phyloP scores from a whole-genome alignment of 1,140 invertebrate species.

The Drosophila tristis region DNA sequence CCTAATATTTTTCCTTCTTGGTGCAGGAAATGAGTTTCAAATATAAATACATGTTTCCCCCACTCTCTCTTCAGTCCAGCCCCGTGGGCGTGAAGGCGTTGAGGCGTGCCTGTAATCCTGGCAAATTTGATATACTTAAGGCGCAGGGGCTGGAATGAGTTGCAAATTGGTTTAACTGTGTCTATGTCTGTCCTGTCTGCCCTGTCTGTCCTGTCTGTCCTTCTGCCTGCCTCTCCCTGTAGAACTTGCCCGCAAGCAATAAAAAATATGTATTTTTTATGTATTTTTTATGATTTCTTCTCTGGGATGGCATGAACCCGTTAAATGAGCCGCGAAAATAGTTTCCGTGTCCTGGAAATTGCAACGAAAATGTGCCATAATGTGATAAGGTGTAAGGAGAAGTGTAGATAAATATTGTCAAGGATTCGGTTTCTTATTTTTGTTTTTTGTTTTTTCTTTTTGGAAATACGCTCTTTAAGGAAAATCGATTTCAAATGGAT shows the following conservation, averaged over 20 bases:
- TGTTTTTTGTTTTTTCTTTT: not conserved
- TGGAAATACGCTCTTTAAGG: constrained; percentile 9
- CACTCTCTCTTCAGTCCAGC: constrained; percentile 19
- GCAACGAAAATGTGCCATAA: constrained; percentile 36
- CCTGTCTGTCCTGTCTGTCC: constrained; percentile 16
- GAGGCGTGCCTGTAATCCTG: constrained; percentile 60
- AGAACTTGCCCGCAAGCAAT: constrained; percentile 57
- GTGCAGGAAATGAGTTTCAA: constrained; percentile 72
- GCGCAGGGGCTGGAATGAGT: constrained; percentile 28
- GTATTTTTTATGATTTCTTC: constrained; percentile 47
- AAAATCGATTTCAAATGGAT: too few relatives aligned
- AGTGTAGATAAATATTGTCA: constrained; percentile 36
- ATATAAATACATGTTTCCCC: constrained; percentile 15
- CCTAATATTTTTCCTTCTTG: constrained; percentile 24
- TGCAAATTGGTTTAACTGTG: constrained; percentile 74
- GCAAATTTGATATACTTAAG: constrained; percentile 68
- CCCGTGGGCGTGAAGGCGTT: constrained; percentile 59
- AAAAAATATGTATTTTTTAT: constrained; percentile 59
- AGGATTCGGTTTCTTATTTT: constrained; percentile 12
- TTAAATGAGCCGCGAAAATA: constrained; percentile 82
- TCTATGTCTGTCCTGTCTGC: constrained; percentile 22
- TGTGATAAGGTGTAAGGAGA: constrained; percentile 33
- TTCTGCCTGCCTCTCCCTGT: constrained; percentile 22
- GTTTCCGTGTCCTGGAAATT: constrained; percentile 77
- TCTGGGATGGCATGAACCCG: constrained; percentile 48